Base-by-base conservation (phyloP, 2,113 vertebrate species). In the Ciconia boyciana region DNA sequence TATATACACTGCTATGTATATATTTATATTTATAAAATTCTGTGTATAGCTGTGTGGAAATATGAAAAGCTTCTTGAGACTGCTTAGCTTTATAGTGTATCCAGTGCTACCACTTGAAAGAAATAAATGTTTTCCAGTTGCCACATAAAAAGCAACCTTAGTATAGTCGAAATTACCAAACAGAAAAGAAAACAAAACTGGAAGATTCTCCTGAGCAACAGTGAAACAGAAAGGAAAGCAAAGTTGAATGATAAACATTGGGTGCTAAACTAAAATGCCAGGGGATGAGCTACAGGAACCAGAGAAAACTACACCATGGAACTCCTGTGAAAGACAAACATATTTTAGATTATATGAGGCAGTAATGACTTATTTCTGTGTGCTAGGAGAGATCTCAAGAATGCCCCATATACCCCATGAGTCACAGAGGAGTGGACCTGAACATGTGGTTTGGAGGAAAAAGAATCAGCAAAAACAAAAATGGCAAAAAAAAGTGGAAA, bases 351-450 rank as follows among this genome's bases (percentile, higher is more conserved):
- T 6, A 7, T 62, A 52, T 60, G 15, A 24, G 68, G 3, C 16
- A 49, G 13, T 24, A 61, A 46, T 36, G 9, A n/a, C 16, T 57
- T 21, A 3, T 79, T 34, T 69, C 2, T 66, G 3, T 32, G 44
- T 25, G 11, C 11, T 54, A 21, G 34, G 69, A 61, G 13, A 34
- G 13, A 44, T 79, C 26, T 54, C 19, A 75, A 9, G 39, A 48
- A 41, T 22, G 8, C 0, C 25, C 9, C 4, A 0, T 71, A 25
- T 28, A 64, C 4, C 4, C 2, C 3, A 1, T 6, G 29, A 57
- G 34, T 36, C 13, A 24, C 18, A 72, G 26, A 39, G 24, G 9
- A 79, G 24, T 22, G 51, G 32, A 48, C 7, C 17, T 51, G 22
- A 57, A 36, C 13, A 11, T 16, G 13, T 15, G 9, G 4, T 32